Evolutionary conservation across 1,140 invertebrate genomes (phyloP).

Genomic region (Drosophila lowei): DNA sequence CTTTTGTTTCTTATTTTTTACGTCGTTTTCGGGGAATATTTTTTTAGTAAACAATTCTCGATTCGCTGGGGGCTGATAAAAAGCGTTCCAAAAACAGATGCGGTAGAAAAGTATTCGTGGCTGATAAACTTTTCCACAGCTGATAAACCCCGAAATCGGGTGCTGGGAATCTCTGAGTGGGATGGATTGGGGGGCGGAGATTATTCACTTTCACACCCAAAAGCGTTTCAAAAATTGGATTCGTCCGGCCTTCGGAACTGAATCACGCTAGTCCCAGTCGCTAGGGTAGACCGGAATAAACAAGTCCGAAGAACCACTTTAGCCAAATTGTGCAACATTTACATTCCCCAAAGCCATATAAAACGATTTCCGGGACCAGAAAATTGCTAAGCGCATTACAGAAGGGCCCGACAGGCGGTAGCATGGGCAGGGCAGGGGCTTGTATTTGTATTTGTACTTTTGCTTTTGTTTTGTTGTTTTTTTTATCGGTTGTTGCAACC

Average conservation of each 20-base stretch:
- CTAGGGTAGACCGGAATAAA: constrained; percentile 28
- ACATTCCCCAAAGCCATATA: constrained; percentile 62
- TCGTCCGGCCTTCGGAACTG: constrained; percentile 31
- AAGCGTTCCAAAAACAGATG: constrained; percentile 29
- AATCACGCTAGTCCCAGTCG: constrained; percentile 13
- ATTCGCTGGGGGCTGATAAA: constrained; percentile 15
- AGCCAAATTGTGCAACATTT: constrained; percentile 57
- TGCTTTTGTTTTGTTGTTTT: background rate
- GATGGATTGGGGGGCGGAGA: constrained; percentile 18
- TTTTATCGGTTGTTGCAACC: constrained; percentile 20
- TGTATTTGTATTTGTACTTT: background rate
- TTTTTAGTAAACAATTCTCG: constrained; percentile 29
- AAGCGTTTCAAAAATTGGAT: constrained; percentile 29
- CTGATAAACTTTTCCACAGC: constrained; percentile 35
- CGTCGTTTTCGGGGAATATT: constrained; percentile 33
- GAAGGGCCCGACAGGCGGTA: constrained; percentile 9
- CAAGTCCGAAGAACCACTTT: constrained; percentile 19
- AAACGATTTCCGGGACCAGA: constrained; percentile 63
- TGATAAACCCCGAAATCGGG: constrained; percentile 27
- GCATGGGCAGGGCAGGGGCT: background rate
- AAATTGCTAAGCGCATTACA: constrained; percentile 65
- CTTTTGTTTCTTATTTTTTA: constrained; percentile 39
- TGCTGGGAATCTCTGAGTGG: constrained; percentile 1
- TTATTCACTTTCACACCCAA: constrained; percentile 28
- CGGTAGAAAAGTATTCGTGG: constrained; percentile 18